These are phyloP conservation scores for Rhagologus leucostigma DNA, from an alignment of 2,113 vertebrate species.

Conservation along the genomic window DNA sequence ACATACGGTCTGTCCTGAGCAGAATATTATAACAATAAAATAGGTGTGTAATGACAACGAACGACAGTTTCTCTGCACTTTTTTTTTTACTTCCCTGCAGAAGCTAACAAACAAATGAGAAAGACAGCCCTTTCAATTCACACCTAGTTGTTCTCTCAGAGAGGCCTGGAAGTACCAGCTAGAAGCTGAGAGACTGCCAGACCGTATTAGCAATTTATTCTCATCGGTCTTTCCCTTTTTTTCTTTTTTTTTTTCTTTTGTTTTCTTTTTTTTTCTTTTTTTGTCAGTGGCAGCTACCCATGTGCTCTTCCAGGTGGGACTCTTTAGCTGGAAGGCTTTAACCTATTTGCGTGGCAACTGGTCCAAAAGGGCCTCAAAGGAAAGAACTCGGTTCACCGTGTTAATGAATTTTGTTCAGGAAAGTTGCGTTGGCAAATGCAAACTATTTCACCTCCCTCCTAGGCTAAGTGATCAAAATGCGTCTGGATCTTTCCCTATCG, in stretches of 20 bases:
- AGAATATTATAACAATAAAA: background rate
- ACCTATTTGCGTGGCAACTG: background rate
- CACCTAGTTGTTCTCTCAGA: background rate
- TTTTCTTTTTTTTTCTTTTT: background rate
- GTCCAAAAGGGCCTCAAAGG: background rate
- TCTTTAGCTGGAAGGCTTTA: background rate
- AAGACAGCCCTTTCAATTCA: background rate
- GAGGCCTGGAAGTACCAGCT: background rate
- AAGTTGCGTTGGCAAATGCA: background rate
- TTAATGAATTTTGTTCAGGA: background rate
- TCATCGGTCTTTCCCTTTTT: background rate
- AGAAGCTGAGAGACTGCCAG: background rate
- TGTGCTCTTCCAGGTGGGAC: background rate
- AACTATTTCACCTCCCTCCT: background rate
- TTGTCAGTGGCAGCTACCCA: background rate
- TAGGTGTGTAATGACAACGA: background rate
- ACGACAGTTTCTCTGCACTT: background rate
- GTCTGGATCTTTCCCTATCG: background rate
- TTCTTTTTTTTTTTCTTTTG: background rate
- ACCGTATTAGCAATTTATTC: background rate
- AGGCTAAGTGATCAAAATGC: background rate
- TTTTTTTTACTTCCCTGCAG: background rate
- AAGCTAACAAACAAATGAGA: background rate
- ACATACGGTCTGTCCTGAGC: background rate
- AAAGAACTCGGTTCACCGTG: fast-evolving